phyloP scores from a whole-genome alignment of 2,797 vertebrate species.

The Takifugu rubripes region DNA sequence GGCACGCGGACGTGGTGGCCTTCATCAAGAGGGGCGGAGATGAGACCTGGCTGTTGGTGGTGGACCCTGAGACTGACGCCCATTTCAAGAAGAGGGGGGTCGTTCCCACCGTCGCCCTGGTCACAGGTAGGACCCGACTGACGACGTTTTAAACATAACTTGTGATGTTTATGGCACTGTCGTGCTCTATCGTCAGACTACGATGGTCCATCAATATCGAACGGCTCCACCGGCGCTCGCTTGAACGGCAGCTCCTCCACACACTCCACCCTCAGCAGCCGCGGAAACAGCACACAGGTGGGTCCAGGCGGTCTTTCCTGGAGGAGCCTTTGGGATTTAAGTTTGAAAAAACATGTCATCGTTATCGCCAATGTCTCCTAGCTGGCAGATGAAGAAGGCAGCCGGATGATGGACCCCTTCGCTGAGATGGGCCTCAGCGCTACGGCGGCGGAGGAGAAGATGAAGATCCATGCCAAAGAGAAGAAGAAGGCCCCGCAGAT shows the following conservation, averaged over 20 bases:
- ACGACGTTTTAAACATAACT: not conserved
- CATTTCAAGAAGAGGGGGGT: conserved; percentile 89
- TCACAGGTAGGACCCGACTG: conserved; percentile 75
- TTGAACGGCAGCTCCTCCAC: conserved; percentile 85
- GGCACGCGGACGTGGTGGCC: conserved; percentile 92
- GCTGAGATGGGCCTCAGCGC: conserved; percentile 91
- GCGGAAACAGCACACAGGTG: conserved; percentile 82
- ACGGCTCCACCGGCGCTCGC: conserved; percentile 85
- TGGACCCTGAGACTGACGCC: conserved; percentile 88
- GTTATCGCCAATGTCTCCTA: conserved; percentile 16
- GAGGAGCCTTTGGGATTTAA: not conserved
- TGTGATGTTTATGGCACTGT: not conserved
- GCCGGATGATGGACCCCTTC: conserved; percentile 80
- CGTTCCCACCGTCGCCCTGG: conserved; percentile 79
- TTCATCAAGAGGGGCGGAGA: conserved; percentile 88
- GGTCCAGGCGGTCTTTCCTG: not conserved
- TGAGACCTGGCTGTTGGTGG: conserved; percentile 87
- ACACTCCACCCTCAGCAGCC: conserved; percentile 82
- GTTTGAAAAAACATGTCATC: not conserved
- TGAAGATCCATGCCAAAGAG: conserved; percentile 89
- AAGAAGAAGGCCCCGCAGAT: conserved; percentile 93
- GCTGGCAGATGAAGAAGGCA: conserved; percentile 65
- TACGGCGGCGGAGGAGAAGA: conserved; percentile 92
- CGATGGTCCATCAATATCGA: conserved; percentile 83
- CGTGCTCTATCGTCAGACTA: conserved; percentile 57